Evolutionary conservation across 2,113 vertebrate species (phyloP).

Genomic region (Micronycteris hirsuta): DNA sequence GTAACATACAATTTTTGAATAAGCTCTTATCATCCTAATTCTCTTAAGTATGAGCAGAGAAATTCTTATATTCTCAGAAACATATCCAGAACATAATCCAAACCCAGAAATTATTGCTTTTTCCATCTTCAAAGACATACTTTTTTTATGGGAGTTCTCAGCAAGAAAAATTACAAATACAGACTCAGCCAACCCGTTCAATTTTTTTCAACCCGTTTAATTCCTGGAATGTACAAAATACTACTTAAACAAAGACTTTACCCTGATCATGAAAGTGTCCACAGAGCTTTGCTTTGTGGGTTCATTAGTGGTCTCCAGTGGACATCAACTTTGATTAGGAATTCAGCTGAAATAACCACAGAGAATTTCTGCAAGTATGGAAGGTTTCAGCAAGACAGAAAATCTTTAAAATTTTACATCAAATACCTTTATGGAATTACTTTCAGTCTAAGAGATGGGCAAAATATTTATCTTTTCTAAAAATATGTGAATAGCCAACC

Average conservation of each 20-base stretch:
- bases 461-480: constrained; percentile 25
- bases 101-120: not conserved
- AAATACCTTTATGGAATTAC: not conserved
- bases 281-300: not conserved
- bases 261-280: not conserved
- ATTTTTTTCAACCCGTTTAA: too few species aligned
- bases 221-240: not conserved
- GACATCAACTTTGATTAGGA: not conserved
- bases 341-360: not conserved
- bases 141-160: not conserved
- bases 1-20: not conserved
- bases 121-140: not conserved
- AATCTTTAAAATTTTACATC: not conserved
- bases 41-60: not conserved
- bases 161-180: constrained; percentile 9
- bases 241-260: not conserved
- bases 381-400: not conserved
- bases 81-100: not conserved
- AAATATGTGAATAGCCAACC: not conserved
- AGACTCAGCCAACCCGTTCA: not conserved
- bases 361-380: not conserved
- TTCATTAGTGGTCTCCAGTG: not conserved
- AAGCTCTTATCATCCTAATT: not conserved
- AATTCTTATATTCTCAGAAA: not conserved
- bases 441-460: not conserved